Percentiles rank a stretch among this genome's conserved stretches.
These are phyloP conservation scores for Calephelis nemesis DNA, from an alignment of 1,140 invertebrate genomes.

Conservation along the genomic window DNA sequence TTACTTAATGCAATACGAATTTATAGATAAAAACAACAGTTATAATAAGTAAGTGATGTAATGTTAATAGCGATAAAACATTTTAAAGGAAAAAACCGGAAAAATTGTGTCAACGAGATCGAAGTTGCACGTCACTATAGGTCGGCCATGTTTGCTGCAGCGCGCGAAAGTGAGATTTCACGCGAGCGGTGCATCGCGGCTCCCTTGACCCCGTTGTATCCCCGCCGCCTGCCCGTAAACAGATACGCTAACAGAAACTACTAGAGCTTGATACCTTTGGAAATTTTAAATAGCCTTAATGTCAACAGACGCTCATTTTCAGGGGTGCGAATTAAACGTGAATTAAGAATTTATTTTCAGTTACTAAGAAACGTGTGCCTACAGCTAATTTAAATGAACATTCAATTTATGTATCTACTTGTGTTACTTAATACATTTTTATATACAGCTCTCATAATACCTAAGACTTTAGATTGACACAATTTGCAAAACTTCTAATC, in stretches of 20 bases:
- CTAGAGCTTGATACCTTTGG: slow-evolving; percentile 15
- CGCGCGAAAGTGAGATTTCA: slow-evolving; percentile 77
- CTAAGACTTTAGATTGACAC: too few relatives aligned
- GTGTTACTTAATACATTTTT: too few relatives aligned
- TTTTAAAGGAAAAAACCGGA: slow-evolving; percentile 38
- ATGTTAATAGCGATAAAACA: neutral
- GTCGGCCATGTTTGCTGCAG: slow-evolving; percentile 65
- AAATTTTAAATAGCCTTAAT: slow-evolving; percentile 14
- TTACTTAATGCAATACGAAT: slow-evolving; percentile 4
- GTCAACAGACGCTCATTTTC: slow-evolving; percentile 14
- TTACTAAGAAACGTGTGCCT: neutral
- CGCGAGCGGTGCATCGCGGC: slow-evolving; percentile 70
- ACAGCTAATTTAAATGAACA: neutral
- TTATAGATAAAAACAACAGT: slow-evolving; percentile 18
- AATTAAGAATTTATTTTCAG: neutral
- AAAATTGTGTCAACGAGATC: slow-evolving; percentile 61
- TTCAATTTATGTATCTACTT: too few relatives aligned
- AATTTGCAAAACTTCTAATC: too few relatives aligned
- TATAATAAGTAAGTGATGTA: slow-evolving; percentile 11
- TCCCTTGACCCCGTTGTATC: slow-evolving; percentile 70
- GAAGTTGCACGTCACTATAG: slow-evolving; percentile 54
- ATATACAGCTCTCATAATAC: too few relatives aligned
- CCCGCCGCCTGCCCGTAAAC: slow-evolving; percentile 35
- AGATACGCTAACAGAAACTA: slow-evolving; percentile 29
- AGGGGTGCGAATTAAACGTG: neutral